Conservation (phyloP, 1,140 invertebrate species). For the Drosophila simulans region DNA sequence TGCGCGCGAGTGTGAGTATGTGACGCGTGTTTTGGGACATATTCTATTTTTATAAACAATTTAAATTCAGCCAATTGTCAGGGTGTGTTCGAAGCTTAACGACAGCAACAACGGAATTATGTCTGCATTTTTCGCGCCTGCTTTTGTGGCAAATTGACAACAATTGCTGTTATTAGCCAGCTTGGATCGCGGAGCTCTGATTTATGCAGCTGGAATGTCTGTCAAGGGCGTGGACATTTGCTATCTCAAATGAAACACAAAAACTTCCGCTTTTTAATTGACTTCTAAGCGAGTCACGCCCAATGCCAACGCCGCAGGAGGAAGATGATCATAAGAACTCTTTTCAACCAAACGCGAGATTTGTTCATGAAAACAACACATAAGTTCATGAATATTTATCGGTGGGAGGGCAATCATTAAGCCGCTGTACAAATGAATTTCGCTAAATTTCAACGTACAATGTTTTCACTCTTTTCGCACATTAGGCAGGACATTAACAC, state of each 20-base stretch:
- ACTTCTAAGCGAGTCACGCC: constrained; percentile 61
- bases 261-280: constrained; percentile 73
- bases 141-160: constrained; percentile 82
- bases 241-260: constrained; percentile 11
- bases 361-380: neutral
- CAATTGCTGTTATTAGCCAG: constrained; percentile 79
- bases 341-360: neutral
- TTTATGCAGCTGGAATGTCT: constrained; percentile 76
- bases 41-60: constrained; percentile 83
- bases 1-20: constrained; percentile 1
- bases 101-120: constrained; percentile 53
- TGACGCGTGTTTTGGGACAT: constrained; percentile 78
- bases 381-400: constrained; percentile 66
- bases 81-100: constrained; percentile 67
- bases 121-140: constrained; percentile 82
- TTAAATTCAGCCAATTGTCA: constrained; percentile 80
- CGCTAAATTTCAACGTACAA: constrained; percentile 38
- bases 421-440: constrained; percentile 39
- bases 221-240: constrained; percentile 72
- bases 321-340: constrained; percentile 2
- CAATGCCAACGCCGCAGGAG: constrained; percentile 11
- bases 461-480: constrained; percentile 68
- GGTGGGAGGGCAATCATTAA: constrained; percentile 26
- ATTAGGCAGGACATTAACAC: constrained; percentile 65
- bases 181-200: constrained; percentile 38